Percentiles rank a stretch among this genome's conserved stretches.
phyloP scores from a whole-genome alignment of 1,140 invertebrate species.

The Armadillidium nasatum region DNA sequence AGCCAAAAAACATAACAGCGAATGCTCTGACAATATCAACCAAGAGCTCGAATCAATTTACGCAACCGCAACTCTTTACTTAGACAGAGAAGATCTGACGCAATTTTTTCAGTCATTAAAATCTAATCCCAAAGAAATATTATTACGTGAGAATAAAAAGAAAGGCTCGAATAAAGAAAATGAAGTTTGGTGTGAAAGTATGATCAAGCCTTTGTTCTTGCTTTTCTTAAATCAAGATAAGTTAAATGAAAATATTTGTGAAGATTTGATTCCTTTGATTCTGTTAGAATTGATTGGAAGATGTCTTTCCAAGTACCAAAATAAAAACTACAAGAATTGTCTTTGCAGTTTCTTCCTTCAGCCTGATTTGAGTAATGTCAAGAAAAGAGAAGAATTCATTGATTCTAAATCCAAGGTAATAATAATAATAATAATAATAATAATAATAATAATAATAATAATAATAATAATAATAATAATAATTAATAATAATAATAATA shows the following conservation, averaged over 20 bases:
- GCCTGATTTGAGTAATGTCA: not conserved
- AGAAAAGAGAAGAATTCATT: too few relatives aligned
- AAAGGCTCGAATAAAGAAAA: not conserved
- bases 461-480: too few relatives aligned
- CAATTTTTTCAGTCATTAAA: constrained; percentile 27
- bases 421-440: too few relatives aligned
- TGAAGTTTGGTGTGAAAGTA: constrained; percentile 30
- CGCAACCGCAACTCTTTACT: constrained; percentile 36
- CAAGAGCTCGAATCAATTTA: constrained; percentile 26
- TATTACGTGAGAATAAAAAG: constrained; percentile 35
- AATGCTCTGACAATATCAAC: constrained; percentile 25
- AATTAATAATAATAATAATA: too few relatives aligned
- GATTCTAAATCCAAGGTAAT: too few relatives aligned
- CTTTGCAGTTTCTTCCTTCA: not conserved
- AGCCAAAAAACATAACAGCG: constrained; percentile 2
- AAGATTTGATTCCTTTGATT: not conserved
- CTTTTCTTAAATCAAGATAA: constrained; percentile 23
- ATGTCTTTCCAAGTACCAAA: constrained; percentile 24
- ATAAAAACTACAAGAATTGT: constrained; percentile 12
- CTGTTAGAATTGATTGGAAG: constrained; percentile 36
- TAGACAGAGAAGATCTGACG: constrained; percentile 28
- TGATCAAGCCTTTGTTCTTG: constrained; percentile 37
- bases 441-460: too few relatives aligned
- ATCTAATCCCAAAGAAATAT: constrained; percentile 29
- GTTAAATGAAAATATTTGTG: not conserved